Evolutionary conservation across 2,888 invertebrate genomes (phyloP).

Genomic region (Tetranychus truncatus): DNA sequence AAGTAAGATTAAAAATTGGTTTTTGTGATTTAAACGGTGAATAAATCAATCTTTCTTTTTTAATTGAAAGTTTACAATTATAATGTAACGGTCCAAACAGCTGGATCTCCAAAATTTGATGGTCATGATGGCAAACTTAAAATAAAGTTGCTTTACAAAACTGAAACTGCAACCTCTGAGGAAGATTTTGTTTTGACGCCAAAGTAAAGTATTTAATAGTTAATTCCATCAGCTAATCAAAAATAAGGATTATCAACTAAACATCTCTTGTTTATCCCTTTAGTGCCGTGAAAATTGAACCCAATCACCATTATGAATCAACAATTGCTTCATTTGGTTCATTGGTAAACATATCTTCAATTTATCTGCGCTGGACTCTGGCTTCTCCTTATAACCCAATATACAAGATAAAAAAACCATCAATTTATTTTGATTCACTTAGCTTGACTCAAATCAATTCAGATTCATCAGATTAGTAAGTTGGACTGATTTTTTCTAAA

Average conservation of each 20-base stretch:
- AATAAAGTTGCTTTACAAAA: neutral
- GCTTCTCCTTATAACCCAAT: neutral
- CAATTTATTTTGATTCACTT: neutral
- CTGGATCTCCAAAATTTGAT: neutral
- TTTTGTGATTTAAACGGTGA: too few relatives aligned
- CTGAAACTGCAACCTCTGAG: neutral
- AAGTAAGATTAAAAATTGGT: too few relatives aligned
- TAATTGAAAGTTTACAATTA: neutral
- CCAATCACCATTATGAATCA: neutral
- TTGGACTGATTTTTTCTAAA: neutral
- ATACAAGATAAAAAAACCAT: neutral
- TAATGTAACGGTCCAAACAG: neutral
- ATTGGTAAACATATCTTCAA: neutral
- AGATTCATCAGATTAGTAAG: neutral
- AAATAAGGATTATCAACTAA: neutral
- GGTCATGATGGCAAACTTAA: neutral
- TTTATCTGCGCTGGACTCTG: neutral
- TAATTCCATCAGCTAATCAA: neutral
- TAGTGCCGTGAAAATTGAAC: neutral
- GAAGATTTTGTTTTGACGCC: neutral
- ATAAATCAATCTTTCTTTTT: neutral
- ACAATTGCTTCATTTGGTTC: neutral
- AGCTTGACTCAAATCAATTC: neutral
- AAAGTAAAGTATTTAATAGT: neutral
- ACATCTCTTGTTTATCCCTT: too few relatives aligned